Evolutionary conservation across 2,113 vertebrate genomes (phyloP).

Genomic region (Vidua chalybeata): DNA sequence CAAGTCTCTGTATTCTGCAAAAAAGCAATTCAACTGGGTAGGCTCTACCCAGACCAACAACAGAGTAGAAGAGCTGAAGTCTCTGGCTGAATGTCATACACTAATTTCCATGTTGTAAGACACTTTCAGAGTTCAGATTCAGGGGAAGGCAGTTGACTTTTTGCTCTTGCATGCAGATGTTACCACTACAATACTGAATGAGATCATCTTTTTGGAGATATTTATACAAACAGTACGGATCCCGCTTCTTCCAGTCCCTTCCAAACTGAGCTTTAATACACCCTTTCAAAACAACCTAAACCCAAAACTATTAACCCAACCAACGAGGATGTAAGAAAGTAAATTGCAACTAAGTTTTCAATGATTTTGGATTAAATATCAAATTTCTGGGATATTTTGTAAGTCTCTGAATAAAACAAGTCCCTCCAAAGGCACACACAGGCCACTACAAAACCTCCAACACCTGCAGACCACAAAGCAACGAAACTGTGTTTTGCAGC

Average conservation of each 20-base stretch:
- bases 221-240: background rate
- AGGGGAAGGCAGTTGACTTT: background rate
- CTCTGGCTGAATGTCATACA: background rate
- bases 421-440: background rate
- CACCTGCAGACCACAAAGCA: background rate
- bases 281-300: background rate
- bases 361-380: background rate
- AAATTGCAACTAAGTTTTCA: background rate
- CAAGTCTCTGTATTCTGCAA: background rate
- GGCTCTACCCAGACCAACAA: background rate
- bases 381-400: background rate
- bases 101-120: background rate
- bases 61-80: background rate
- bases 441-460: background rate
- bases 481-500: background rate
- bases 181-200: background rate
- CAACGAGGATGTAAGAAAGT: rapidly evolving
- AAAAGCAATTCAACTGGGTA: background rate
- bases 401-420: background rate
- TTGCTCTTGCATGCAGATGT: background rate
- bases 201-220: background rate
- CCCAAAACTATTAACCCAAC: background rate
- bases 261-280: background rate
- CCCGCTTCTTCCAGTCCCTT: background rate
- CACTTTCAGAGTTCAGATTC: background rate